These are phyloP conservation scores for Aselliscus stoliczkanus DNA, from an alignment of 2,797 vertebrate species.

Conservation along the genomic window DNA sequence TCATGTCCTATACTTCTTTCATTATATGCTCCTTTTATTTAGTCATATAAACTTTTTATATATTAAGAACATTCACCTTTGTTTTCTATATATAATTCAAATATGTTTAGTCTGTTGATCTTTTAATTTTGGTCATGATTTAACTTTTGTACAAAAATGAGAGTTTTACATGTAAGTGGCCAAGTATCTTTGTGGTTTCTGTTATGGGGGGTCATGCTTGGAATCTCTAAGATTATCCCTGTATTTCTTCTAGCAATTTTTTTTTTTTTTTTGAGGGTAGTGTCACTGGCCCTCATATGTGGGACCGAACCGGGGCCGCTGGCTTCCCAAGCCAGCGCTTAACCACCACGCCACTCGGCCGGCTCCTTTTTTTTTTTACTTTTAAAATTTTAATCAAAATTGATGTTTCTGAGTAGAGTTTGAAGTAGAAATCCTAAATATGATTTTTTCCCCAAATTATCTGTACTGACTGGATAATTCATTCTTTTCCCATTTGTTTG, in stretches of 20 bases:
- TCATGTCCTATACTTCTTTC: neutral
- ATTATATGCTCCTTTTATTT: neutral
- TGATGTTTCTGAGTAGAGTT: neutral
- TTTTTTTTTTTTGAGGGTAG: neutral
- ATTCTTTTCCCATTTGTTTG: neutral
- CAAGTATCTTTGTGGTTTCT: neutral
- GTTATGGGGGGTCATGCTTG: neutral
- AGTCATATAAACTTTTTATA: neutral
- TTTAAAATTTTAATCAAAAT: slow-evolving; percentile 11
- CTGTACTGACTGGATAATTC: neutral
- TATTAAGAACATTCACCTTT: neutral
- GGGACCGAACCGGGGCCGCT: too few relatives aligned
- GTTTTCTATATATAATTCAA: neutral
- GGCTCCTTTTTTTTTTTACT: neutral
- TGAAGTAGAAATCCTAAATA: neutral
- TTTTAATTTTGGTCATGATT: slow-evolving; percentile 23
- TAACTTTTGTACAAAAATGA: neutral
- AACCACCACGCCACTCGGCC: too few relatives aligned
- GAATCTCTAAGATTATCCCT: neutral
- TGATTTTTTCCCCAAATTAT: neutral
- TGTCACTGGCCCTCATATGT: too few relatives aligned
- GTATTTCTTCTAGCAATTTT: neutral
- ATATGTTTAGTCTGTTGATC: neutral
- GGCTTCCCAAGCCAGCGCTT: too few relatives aligned
- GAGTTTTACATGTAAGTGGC: neutral